Percentiles rank a stretch among this genome's conserved stretches.
phyloP scores from a whole-genome alignment of 1,140 invertebrate genomes.

The Aphaenogaster ashmeadi region DNA sequence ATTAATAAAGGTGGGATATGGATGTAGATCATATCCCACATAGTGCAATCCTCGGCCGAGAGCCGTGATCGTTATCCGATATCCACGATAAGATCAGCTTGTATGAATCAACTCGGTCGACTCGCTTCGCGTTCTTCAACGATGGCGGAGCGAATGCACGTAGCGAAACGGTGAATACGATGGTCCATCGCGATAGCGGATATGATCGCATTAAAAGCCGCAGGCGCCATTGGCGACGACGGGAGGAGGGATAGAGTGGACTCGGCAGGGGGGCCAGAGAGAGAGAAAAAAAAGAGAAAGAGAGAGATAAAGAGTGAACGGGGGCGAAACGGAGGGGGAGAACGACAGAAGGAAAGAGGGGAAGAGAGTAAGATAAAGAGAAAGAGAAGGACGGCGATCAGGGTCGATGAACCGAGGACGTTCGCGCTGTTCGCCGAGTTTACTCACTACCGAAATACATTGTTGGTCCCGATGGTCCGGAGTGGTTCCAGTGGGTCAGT shows the following conservation, averaged over 20 bases:
- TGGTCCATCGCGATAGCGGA: conserved; percentile 54
- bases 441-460: conserved; percentile 84
- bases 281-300: conserved; percentile 41
- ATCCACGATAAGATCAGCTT: background rate
- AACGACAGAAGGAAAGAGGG: conserved; percentile 16
- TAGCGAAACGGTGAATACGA: conserved; percentile 42
- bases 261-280: conserved; percentile 52
- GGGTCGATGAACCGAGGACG: conserved; percentile 79
- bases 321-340: conserved; percentile 39
- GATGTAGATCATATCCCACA: background rate
- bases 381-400: conserved; percentile 56
- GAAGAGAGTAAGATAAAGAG: conserved; percentile 16
- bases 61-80: background rate
- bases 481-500: conserved; percentile 84
- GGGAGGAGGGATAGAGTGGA: conserved; percentile 47
- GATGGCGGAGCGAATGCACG: background rate
- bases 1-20: background rate
- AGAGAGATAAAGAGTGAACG: conserved; percentile 44
- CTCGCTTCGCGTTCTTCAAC: background rate
- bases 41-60: background rate
- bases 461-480: conserved; percentile 74
- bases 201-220: conserved; percentile 63
- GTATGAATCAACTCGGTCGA: background rate
- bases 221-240: conserved; percentile 35
- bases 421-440: conserved; percentile 80